phyloP scores from a whole-genome alignment of 2,888 invertebrate genomes.

The Spatulosminthurus flaviceps region DNA sequence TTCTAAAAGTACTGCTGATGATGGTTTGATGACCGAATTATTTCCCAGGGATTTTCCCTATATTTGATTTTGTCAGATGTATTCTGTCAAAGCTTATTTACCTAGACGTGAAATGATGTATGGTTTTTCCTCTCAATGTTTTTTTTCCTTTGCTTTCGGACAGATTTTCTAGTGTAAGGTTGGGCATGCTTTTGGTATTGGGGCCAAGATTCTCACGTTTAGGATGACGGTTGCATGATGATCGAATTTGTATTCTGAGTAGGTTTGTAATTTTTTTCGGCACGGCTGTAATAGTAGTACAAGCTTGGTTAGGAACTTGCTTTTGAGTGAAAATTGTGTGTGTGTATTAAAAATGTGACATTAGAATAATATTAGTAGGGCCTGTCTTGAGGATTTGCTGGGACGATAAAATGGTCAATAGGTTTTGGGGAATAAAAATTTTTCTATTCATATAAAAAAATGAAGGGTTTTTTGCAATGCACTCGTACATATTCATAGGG shows the following conservation, averaged over 20 bases:
- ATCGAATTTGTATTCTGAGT: constrained; percentile 1
- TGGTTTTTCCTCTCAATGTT: constrained; percentile 32
- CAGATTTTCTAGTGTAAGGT: constrained; percentile 18
- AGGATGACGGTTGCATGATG: constrained; percentile 37
- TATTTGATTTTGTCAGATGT: background rate
- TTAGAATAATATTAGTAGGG: too few species aligned
- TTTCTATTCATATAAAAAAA: too few species aligned
- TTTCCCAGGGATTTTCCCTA: background rate
- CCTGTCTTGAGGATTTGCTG: too few species aligned
- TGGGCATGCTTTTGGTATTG: constrained; percentile 42
- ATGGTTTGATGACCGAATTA: background rate
- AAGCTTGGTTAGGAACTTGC: too few species aligned
- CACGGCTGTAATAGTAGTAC: too few species aligned
- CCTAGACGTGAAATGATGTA: constrained; percentile 41
- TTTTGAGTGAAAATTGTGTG: too few species aligned
- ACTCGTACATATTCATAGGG: background rate
- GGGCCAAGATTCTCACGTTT: constrained; percentile 50
- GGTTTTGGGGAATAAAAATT: too few species aligned
- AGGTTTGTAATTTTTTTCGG: background rate
- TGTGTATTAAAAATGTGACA: too few species aligned
- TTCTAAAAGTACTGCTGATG: too few species aligned
- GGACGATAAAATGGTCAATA: too few species aligned
- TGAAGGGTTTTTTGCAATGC: too few species aligned
- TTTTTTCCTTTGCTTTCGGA: constrained; percentile 11
- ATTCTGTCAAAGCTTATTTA: background rate